These are phyloP conservation scores for Drosophila rubida DNA, from an alignment of 2,888 invertebrate species.

Conservation along the genomic window DNA sequence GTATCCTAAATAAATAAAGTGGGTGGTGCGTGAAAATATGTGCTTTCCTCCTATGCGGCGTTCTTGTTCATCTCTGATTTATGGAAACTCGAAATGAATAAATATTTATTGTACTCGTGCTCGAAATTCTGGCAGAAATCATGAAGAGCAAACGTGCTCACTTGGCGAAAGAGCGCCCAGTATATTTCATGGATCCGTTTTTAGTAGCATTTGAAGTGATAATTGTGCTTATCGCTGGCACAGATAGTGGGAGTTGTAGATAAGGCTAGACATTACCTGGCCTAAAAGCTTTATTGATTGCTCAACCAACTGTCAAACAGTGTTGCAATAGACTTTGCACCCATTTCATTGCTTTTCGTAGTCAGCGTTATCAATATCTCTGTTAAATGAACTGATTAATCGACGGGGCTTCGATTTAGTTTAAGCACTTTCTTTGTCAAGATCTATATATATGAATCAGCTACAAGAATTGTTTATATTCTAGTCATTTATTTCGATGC, in stretches of 20 bases:
- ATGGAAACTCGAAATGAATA: constrained; percentile 16
- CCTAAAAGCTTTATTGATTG: neutral
- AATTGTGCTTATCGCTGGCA: constrained; percentile 19
- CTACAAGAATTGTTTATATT: too few relatives aligned
- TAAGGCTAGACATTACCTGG: neutral
- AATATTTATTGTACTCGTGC: constrained; percentile 10
- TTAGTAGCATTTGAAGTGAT: constrained; percentile 4
- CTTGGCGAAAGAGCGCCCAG: neutral
- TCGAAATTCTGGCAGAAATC: neutral
- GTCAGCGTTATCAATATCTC: neutral
- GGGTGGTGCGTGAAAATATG: constrained; percentile 22
- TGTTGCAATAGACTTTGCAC: constrained; percentile 12
- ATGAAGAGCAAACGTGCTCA: neutral
- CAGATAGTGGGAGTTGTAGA: constrained; percentile 14
- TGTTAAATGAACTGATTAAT: neutral
- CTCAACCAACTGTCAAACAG: too few relatives aligned
- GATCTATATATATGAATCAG: too few relatives aligned
- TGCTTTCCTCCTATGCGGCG: neutral
- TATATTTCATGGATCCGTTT: neutral
- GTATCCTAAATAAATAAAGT: constrained; percentile 22
- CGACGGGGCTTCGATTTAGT: neutral
- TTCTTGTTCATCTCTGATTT: neutral
- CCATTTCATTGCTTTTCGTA: neutral
- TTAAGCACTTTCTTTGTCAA: neutral
- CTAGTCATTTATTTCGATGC: too few relatives aligned